Evolutionary conservation across 2,888 invertebrate species (phyloP).

Genomic region (Sphaerophoria rueppellii): DNA sequence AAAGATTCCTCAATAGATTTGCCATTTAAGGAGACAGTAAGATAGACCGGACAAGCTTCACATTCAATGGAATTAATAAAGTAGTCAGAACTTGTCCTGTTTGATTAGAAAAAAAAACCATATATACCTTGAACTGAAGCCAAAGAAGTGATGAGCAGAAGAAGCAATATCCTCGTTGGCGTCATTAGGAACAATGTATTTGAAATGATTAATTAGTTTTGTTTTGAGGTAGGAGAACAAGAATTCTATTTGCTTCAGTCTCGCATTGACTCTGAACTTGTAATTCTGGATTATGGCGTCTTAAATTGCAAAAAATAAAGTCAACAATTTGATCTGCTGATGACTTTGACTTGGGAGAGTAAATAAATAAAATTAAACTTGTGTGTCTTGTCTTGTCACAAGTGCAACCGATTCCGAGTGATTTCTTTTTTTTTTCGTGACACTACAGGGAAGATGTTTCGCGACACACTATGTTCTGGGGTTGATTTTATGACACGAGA

Average conservation of each 20-base stretch:
- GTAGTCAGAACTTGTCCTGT: slow-evolving; percentile 23
- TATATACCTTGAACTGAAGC: slow-evolving; percentile 56
- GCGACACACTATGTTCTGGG: slow-evolving; percentile 44
- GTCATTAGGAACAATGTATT: slow-evolving; percentile 20
- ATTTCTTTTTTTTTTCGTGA: slow-evolving; percentile 35
- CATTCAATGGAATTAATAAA: background rate
- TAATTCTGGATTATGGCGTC: slow-evolving; percentile 42
- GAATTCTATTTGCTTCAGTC: background rate
- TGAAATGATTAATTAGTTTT: slow-evolving; percentile 56
- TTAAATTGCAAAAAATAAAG: slow-evolving; percentile 4
- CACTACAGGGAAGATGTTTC: slow-evolving; percentile 44
- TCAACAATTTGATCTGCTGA: slow-evolving; percentile 4
- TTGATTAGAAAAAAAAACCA: slow-evolving; percentile 54
- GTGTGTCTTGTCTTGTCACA: slow-evolving; percentile 19
- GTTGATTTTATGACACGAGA: slow-evolving; percentile 56
- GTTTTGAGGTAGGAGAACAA: slow-evolving; percentile 17
- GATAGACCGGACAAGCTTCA: slow-evolving; percentile 78
- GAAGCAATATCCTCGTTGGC: slow-evolving; percentile 40
- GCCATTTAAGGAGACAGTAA: slow-evolving; percentile 79
- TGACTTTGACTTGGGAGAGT: slow-evolving; percentile 18
- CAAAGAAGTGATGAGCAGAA: slow-evolving; percentile 39
- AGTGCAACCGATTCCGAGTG: slow-evolving; percentile 49
- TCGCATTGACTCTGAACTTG: slow-evolving; percentile 53
- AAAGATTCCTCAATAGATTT: slow-evolving; percentile 77
- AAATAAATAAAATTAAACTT: slow-evolving; percentile 55